Base-by-base conservation (phyloP, 2,113 vertebrate genomes). In the Atrichornis clamosus region DNA sequence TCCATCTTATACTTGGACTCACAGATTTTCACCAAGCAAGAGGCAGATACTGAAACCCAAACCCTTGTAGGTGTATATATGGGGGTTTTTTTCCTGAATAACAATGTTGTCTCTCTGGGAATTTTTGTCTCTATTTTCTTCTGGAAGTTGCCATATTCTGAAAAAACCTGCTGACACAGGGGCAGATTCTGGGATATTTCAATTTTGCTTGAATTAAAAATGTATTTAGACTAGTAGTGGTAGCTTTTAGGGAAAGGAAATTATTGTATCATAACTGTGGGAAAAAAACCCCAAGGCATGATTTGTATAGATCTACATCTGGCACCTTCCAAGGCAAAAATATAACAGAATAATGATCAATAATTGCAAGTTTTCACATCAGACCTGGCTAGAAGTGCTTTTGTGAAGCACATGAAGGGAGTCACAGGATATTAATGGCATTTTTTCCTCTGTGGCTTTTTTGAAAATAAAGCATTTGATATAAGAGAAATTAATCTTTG, bases 111-210 rank as follows among this genome's bases (percentile, higher is more conserved):
- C 53, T 30, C 12, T 15, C 4, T 37, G 58, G 15, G 7, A 84
- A 81, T 81, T 95, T 86, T 72, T 22, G 44, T 78, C n/a, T 72
- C 47, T 50, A 47, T 78, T 85, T 93, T n/a, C 15, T 63, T 56
- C 32, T 87, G n/a, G 64, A 68, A 78, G 42, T 62, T 39, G 39
- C 47, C 28, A 24, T 69, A 22, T 70, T 84, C 58, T 69, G 37
- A 76, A 73, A 84, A 69, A 15, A 75, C 19, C 19, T 39, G 7
- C 33, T 44, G 52, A n/a, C 58, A 76, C 28, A 67, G 37, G 10
- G 33, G 7, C 7, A 82, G 56, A n/a, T 17, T 70, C 30, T 53
- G 37, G 13, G 27, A 82, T 32, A 68, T 77, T 84, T 84, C 62
- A 41, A 23, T 53, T 73, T 91, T 28, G 7, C 26, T 58, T 65